Evolutionary conservation across 1,140 invertebrate genomes (phyloP), one percentile per base, ranked within the genome.

Genomic region (Trachymyrmex septentrionalis): DNA sequence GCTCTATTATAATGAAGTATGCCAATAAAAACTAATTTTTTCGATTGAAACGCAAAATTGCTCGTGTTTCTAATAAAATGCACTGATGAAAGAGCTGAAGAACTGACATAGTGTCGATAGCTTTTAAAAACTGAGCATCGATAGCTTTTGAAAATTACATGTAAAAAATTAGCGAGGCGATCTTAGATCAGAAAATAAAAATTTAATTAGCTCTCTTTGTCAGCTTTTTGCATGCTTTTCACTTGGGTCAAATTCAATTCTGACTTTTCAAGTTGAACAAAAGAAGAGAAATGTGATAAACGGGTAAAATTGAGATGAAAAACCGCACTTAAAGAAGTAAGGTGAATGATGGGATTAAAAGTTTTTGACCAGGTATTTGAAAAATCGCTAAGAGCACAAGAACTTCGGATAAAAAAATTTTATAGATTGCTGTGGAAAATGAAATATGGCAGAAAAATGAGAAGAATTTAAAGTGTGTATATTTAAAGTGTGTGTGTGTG

Each of bases 181-280:
- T 50, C 3, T 61, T 61, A 14, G 3, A 34, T 0, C 3, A 30
- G 38, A 84, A 75, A 75, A 84, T 84, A 38, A 1, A 84, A 48
- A 73, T 82, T 61, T 61, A 82, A 84, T 84, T 75, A 84, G 38
- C 5, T 59, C 9, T 12, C 30, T 75, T 73, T n/a, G 27, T n/a
- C 80, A 48, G 27, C 14, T 81, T 21, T 19, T 16, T 71, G 30
- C n/a, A 81, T 24, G 2, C 24, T 73, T 7, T 50, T 63, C 55
- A 61, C 24, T 44, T 12, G 1, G 12, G 2, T 82, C 24, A 84
- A 61, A 73, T 84, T 73, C 24, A 73, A 75, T 84, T 50, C 38
- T 82, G 61, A 73, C 80, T 75, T 73, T 82, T 73, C 55, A 75
- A 73, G 38, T 75, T 61, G 34, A 9, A 84, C 67, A 63, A 75